Conservation (phyloP, 2,113 vertebrate species). For the Numida meleagris region DNA sequence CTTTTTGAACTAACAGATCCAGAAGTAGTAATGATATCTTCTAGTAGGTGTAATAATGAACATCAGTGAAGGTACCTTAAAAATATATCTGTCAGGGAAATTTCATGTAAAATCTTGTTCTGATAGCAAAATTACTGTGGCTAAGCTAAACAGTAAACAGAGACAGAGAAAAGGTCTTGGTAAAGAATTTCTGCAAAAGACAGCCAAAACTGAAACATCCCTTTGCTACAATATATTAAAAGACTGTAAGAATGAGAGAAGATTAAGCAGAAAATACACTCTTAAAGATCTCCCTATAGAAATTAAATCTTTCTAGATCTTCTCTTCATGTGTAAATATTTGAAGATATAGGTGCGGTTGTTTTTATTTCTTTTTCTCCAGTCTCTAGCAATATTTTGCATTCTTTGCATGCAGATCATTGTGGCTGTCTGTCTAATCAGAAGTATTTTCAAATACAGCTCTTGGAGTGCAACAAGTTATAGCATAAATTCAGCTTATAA, state of each 20-base stretch:
- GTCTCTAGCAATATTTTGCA: not conserved
- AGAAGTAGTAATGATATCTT: not conserved
- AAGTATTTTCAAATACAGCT: not conserved
- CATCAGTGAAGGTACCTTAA: not conserved
- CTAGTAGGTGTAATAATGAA: not conserved
- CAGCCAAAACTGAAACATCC: not conserved
- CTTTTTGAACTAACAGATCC: not conserved
- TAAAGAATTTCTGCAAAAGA: not conserved
- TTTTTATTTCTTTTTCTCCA: not conserved
- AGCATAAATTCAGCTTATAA: not conserved
- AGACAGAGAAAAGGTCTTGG: not conserved
- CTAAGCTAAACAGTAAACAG: not conserved
- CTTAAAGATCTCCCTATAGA: not conserved
- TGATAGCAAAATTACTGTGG: not conserved
- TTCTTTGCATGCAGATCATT: not conserved
- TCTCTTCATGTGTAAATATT: not conserved
- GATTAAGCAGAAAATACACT: not conserved
- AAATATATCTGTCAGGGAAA: not conserved
- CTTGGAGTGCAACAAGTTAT: not conserved
- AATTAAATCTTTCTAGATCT: not conserved
- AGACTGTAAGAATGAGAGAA: not conserved
- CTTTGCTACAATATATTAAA: not conserved
- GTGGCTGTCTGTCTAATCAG: not conserved
- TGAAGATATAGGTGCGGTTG: fast-evolving
- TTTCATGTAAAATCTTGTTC: not conserved